A percentile compares a stretch with the other conserved stretches of the same genome.
Conservation (phyloP, 2,113 vertebrate species). For the Perca fluviatilis region DNA sequence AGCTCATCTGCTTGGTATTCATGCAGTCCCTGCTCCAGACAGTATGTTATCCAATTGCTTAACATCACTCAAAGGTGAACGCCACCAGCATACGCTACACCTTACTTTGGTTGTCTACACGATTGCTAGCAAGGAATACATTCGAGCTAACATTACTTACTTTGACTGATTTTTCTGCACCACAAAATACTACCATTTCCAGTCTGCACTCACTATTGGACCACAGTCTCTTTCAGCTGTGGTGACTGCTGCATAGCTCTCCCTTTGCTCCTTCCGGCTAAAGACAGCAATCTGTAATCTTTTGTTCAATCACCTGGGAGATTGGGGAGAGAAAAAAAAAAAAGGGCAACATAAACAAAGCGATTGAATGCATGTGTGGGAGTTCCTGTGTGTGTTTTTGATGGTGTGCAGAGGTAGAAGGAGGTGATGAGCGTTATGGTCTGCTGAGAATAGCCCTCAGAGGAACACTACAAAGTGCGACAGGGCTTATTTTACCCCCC, state of each 20-base stretch:
- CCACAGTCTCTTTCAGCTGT: constrained; percentile 24
- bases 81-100: background rate
- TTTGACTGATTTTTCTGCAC: background rate
- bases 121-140: background rate
- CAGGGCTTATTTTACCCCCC: constrained; percentile 47
- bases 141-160: background rate
- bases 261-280: constrained; percentile 49
- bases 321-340: constrained; percentile 27
- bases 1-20: constrained; percentile 60
- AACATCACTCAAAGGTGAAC: constrained; percentile 52
- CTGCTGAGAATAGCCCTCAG: constrained; percentile 56
- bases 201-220: constrained; percentile 22
- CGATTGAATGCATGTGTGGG: constrained; percentile 31
- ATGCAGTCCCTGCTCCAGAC: constrained; percentile 33
- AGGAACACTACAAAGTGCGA: constrained; percentile 47
- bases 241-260: constrained; percentile 48
- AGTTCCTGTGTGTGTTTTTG: constrained; percentile 16
- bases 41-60: constrained; percentile 39
- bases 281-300: constrained; percentile 71
- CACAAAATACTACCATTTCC: constrained; percentile 6
- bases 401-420: constrained; percentile 27
- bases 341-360: constrained; percentile 46
- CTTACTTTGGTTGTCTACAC: constrained; percentile 28
- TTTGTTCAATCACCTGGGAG: constrained; percentile 70
- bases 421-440: constrained; percentile 40